A percentile compares a stretch with the other conserved stretches of the same genome.
These are phyloP conservation scores for Sardina pilchardus DNA, from an alignment of 2,113 vertebrate species.

Conservation along the genomic window DNA sequence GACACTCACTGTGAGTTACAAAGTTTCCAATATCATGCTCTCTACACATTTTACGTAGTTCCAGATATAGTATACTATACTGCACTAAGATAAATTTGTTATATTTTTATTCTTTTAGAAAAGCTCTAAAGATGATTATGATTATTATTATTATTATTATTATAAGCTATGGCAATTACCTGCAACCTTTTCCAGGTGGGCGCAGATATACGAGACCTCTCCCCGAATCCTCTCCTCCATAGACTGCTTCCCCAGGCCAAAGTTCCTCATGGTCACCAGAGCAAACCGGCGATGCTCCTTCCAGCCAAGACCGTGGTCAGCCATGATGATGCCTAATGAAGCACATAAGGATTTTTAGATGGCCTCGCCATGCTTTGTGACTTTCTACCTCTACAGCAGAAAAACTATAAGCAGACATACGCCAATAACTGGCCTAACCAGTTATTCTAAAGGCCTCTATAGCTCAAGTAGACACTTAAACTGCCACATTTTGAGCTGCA, in stretches of 20 bases:
- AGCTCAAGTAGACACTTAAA: neutral
- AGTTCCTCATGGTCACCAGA: slow-evolving; percentile 73
- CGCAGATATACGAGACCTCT: slow-evolving; percentile 59
- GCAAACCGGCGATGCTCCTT: slow-evolving; percentile 76
- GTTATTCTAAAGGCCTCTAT: neutral
- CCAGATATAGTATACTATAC: neutral
- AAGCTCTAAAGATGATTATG: too few species aligned
- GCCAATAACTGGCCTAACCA: neutral
- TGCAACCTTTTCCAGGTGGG: slow-evolving; percentile 44
- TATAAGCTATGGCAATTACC: neutral
- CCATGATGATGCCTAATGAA: slow-evolving; percentile 64
- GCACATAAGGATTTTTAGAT: neutral
- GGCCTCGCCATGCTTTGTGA: neutral
- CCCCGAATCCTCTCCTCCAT: slow-evolving; percentile 74
- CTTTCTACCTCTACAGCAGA: neutral
- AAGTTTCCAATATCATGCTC: neutral
- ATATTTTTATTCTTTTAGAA: too few species aligned
- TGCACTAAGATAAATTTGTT: too few species aligned
- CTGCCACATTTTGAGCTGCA: neutral
- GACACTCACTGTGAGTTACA: neutral
- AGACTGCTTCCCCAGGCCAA: slow-evolving; percentile 80
- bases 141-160: too few species aligned
- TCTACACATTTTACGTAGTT: neutral
- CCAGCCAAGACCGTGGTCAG: slow-evolving; percentile 66
- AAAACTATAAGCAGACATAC: neutral